Conservation (phyloP, 2,888 invertebrate species). For the Lucinisca nassula region DNA sequence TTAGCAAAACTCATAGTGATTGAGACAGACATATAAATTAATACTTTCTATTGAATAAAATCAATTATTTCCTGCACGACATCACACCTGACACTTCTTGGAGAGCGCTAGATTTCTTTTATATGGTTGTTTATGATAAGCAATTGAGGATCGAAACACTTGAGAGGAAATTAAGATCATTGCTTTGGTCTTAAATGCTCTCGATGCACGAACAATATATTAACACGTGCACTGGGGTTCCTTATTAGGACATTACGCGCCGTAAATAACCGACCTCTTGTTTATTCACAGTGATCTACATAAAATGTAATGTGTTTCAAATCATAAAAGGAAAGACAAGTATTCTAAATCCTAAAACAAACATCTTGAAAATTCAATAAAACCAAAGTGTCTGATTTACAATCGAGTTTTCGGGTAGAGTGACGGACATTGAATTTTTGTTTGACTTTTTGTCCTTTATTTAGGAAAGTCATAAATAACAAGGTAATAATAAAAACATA, state of each 20-base stretch:
- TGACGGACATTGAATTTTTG: not conserved
- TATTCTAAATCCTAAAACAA: not conserved
- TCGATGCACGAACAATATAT: not conserved
- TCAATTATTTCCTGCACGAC: no score
- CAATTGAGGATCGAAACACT: no score
- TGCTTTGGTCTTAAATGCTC: not conserved
- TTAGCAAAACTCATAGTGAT: no score
- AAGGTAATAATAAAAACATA: not conserved
- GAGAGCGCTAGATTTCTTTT: no score
- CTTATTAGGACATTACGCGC: not conserved
- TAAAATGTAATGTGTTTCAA: not conserved
- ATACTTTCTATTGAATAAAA: no score
- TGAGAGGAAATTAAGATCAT: not conserved
- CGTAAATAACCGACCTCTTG: not conserved
- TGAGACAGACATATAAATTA: no score
- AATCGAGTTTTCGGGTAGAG: not conserved
- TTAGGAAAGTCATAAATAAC: not conserved
- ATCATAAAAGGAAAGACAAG: slow-evolving; percentile 11
- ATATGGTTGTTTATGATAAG: no score
- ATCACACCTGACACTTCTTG: no score
- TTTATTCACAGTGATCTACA: not conserved
- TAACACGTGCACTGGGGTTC: no score
- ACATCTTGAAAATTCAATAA: slow-evolving; percentile 3
- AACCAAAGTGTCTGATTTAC: not conserved
- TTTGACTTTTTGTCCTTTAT: not conserved